A percentile compares a stretch with the other conserved stretches of the same genome.
Evolutionary conservation across 1,140 invertebrate genomes (phyloP).

Genomic region (Nebria ingens): DNA sequence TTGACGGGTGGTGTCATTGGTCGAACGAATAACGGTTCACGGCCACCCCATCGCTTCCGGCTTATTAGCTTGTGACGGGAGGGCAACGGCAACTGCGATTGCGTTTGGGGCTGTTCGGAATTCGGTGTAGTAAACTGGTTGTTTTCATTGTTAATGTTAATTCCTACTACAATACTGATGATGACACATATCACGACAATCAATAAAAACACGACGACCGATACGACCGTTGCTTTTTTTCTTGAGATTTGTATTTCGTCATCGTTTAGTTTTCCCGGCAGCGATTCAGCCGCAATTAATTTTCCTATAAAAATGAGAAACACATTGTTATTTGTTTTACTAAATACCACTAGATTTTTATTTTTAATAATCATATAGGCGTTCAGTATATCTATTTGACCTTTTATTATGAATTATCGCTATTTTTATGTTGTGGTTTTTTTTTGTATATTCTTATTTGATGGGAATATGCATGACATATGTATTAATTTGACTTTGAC

Average conservation of each 20-base stretch:
- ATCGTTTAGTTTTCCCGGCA: not conserved
- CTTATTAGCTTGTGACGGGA: not conserved
- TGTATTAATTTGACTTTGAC: too few species aligned
- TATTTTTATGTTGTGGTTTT: too few species aligned
- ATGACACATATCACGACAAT: not conserved
- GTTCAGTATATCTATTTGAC: too few species aligned
- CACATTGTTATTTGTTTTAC: not conserved
- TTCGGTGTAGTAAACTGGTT: not conserved
- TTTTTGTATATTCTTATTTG: too few species aligned
- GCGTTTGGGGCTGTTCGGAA: too few species aligned
- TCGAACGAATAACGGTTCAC: conserved; percentile 14
- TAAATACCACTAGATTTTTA: too few species aligned
- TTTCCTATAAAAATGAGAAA: not conserved
- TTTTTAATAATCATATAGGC: too few species aligned
- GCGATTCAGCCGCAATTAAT: not conserved
- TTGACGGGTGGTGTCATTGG: conserved; percentile 27
- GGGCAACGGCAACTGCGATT: too few species aligned
- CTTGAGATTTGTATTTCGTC: not conserved
- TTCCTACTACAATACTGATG: not conserved
- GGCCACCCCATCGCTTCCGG: conserved; percentile 18
- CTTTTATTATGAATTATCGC: too few species aligned
- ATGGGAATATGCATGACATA: too few species aligned
- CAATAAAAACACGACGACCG: not conserved
- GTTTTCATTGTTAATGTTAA: not conserved
- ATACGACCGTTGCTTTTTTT: not conserved